phyloP scores from a whole-genome alignment of 2,888 invertebrate genomes.

The Tetranychus truncatus region DNA sequence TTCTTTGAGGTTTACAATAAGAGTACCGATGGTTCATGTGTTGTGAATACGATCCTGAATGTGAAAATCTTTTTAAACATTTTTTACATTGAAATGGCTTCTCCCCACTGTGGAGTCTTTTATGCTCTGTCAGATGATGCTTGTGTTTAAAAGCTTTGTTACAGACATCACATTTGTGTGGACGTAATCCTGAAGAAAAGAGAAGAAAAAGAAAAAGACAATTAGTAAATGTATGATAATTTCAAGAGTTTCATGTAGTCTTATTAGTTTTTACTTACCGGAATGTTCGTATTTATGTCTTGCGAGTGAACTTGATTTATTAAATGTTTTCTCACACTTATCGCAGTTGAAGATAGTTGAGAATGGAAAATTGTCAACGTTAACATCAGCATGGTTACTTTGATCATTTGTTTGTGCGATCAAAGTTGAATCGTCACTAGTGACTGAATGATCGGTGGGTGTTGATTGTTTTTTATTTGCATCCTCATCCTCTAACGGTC shows the following conservation, averaged over 20 bases:
- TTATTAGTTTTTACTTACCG: slow-evolving; percentile 45
- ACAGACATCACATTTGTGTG: slow-evolving; percentile 91
- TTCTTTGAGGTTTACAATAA: slow-evolving; percentile 78
- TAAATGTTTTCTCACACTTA: slow-evolving; percentile 96
- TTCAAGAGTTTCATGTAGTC: background rate
- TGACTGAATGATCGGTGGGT: background rate
- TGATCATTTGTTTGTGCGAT: too few relatives aligned
- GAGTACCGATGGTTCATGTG: slow-evolving; percentile 99
- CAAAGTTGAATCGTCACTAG: background rate
- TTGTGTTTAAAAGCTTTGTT: slow-evolving; percentile 99
- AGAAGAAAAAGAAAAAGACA: background rate
- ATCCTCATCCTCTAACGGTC: background rate
- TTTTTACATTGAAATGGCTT: slow-evolving; percentile 91
- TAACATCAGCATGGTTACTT: background rate
- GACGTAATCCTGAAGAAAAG: slow-evolving; percentile 64
- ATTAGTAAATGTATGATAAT: background rate
- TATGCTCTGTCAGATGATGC: slow-evolving; percentile 97
- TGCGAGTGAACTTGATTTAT: slow-evolving; percentile 93
- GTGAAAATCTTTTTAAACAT: slow-evolving; percentile 95
- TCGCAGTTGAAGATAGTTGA: slow-evolving; percentile 47
- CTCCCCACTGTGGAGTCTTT: slow-evolving; percentile 63
- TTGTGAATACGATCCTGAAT: slow-evolving; percentile 97
- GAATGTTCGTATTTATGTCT: slow-evolving; percentile 99
- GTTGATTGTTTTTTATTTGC: background rate
- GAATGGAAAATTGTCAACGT: background rate